Base-by-base conservation (phyloP, 1,140 invertebrate species). In the Ditylenchus dipsaci region DNA sequence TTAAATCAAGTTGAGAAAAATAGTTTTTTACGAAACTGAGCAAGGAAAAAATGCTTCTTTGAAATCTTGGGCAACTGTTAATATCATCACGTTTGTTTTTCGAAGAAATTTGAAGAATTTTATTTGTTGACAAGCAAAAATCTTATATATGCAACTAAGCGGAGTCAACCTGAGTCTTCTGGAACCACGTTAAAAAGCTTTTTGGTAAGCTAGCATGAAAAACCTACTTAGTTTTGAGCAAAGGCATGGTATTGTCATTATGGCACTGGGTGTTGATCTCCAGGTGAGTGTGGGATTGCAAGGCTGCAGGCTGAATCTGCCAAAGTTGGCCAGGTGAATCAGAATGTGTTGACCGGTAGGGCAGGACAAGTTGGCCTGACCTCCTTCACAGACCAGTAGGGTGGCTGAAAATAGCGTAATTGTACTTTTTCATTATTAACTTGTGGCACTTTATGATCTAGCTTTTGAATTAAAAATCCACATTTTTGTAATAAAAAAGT, bases 321-420 rank as follows among this genome's bases (percentile, higher is more conserved):
- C 68, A 67, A 70, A 70, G 43, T 70, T 70, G 13, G 68, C 68
- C 45, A 49, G 27, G 30, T 71, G 67, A 19, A 70, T 49, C 23
- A 45, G n/a, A 26, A 70, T 70, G 38, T 71, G 42, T 33, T 68
- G 68, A 26, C 56, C 33, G 17, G 68, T 26, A 9, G 68, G 63
- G 56, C 68, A 70, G 23, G 57, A 33, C n/a, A 70, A 19, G 15
- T 38, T 60, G 26, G 68, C 68, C 11, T 58, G 23, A 7, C 49
- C 53, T 26, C 68, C 68, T 45, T 70, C 68, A 42, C 68, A 70
- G 7, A 65, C 68, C 13, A 70, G 15, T 21, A 70, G 21, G 1
- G 47, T 70, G 17, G 21, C 68, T 70, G 30, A 62, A 65, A 63
- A 45, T 63, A 7, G 43, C 29, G 49, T 19, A 65, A 56, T 38